phyloP scores from a whole-genome alignment of 2,888 invertebrate species.

The Hyposoter didymator region DNA sequence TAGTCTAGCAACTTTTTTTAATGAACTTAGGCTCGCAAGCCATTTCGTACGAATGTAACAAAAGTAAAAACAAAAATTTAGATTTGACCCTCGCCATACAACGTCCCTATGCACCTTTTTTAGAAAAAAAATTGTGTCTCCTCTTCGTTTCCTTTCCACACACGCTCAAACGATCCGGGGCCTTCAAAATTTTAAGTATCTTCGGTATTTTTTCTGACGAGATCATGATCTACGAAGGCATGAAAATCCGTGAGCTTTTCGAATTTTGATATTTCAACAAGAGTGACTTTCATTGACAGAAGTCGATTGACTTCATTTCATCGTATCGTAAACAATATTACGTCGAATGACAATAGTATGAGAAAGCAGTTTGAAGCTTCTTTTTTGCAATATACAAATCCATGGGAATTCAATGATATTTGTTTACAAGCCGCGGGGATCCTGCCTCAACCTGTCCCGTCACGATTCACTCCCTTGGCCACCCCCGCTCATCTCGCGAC shows the following conservation, averaged over 20 bases:
- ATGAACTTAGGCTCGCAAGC: no score
- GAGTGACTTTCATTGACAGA: neutral
- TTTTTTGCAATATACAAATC: neutral
- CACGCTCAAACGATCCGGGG: no score
- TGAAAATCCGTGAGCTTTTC: neutral
- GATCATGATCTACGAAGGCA: neutral
- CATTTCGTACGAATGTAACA: no score
- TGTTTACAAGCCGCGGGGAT: neutral
- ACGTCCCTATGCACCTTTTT: no score
- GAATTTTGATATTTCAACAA: neutral
- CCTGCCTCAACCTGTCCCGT: neutral
- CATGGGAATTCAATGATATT: neutral
- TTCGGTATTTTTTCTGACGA: neutral
- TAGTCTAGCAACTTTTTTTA: no score
- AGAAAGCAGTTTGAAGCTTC: neutral
- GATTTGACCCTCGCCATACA: no score
- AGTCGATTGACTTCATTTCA: no score
- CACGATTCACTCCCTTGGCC: neutral
- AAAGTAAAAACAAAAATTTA: no score
- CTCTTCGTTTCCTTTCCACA: no score
- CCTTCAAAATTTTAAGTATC: neutral
- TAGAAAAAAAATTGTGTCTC: no score
- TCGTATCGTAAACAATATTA: neutral
- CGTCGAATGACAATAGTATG: neutral
- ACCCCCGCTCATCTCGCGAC: neutral